phyloP scores from a whole-genome alignment of 2,797 vertebrate genomes.

The Parotocinclus haroldoi region DNA sequence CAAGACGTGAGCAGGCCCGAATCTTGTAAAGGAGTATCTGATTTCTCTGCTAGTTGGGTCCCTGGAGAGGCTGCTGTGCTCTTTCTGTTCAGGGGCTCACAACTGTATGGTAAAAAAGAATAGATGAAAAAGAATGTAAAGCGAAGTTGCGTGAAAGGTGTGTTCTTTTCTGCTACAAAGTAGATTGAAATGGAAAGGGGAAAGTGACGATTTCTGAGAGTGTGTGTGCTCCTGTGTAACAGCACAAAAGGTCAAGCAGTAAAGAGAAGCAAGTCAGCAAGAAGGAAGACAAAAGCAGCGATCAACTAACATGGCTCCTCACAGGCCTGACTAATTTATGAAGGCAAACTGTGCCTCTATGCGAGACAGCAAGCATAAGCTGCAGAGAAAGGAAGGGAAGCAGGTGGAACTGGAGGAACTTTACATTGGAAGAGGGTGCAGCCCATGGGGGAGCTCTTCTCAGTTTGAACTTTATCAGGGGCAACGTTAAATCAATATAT shows the following conservation, averaged over 20 bases:
- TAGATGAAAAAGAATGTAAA: constrained; percentile 60
- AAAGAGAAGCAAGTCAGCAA: constrained; percentile 82
- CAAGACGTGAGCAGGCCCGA: constrained; percentile 68
- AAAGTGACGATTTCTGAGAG: constrained; percentile 4
- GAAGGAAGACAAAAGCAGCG: constrained; percentile 81
- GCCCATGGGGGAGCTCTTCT: constrained; percentile 88
- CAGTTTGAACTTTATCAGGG: constrained; percentile 99
- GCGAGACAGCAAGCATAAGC: constrained; percentile 72
- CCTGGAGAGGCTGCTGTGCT: constrained; percentile 79
- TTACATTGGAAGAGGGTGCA: constrained; percentile 86
- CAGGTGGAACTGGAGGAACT: constrained; percentile 93
- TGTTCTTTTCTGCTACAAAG: constrained; percentile 61
- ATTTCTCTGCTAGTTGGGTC: constrained; percentile 91
- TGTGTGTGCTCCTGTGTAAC: constrained; percentile 60
- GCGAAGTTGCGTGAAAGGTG: constrained; percentile 78
- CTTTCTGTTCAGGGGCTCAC: constrained; percentile 69
- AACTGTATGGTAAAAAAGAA: constrained; percentile 74
- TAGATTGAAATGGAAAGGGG: constrained; percentile 22
- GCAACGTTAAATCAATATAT: constrained; percentile 99
- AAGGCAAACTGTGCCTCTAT: constrained; percentile 87
- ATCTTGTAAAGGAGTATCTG: constrained; percentile 73
- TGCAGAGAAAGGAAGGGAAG: constrained; percentile 66
- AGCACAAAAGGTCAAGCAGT: constrained; percentile 76
- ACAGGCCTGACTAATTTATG: constrained; percentile 95
- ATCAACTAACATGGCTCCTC: constrained; percentile 84